phyloP scores from a whole-genome alignment of 2,113 vertebrate genomes.

The Malurus melanocephalus region DNA sequence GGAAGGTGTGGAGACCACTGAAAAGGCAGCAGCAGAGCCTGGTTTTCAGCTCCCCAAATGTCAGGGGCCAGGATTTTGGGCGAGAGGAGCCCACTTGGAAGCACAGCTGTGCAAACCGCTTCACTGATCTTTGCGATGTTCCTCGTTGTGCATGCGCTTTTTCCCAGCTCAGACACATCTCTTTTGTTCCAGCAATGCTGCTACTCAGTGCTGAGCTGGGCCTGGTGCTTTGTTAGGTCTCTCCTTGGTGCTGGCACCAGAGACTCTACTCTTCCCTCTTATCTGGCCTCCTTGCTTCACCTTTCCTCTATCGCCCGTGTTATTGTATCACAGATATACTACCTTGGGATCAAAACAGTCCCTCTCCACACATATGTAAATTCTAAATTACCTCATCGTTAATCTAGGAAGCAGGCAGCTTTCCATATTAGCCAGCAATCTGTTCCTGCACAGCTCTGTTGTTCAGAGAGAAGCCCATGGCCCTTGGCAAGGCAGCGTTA shows the following conservation, averaged over 20 bases:
- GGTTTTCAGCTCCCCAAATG: neutral
- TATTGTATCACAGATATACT: constrained; percentile 4
- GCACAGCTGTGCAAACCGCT: neutral
- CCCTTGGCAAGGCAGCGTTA: fast-evolving
- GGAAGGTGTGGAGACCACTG: neutral
- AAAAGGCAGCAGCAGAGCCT: neutral
- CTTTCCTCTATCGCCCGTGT: neutral
- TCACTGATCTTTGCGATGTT: neutral
- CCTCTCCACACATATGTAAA: constrained; percentile 49
- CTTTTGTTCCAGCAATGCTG: neutral
- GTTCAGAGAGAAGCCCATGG: neutral
- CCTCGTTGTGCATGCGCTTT: neutral
- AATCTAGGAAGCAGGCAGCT: constrained; percentile 42
- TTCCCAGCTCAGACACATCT: neutral
- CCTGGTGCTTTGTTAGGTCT: neutral
- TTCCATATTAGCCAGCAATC: constrained; percentile 43
- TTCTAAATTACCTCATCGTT: constrained; percentile 37
- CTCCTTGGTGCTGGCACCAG: neutral
- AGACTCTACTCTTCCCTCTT: neutral
- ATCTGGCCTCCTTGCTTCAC: constrained; percentile 27
- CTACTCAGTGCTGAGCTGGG: fast-evolving
- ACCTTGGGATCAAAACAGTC: constrained; percentile 3
- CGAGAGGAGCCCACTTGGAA: neutral
- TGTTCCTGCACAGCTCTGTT: neutral
- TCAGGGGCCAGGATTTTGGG: neutral